These are phyloP conservation scores for Argyra leucocephala DNA, from an alignment of 2,888 invertebrate species.

Conservation along the genomic window DNA sequence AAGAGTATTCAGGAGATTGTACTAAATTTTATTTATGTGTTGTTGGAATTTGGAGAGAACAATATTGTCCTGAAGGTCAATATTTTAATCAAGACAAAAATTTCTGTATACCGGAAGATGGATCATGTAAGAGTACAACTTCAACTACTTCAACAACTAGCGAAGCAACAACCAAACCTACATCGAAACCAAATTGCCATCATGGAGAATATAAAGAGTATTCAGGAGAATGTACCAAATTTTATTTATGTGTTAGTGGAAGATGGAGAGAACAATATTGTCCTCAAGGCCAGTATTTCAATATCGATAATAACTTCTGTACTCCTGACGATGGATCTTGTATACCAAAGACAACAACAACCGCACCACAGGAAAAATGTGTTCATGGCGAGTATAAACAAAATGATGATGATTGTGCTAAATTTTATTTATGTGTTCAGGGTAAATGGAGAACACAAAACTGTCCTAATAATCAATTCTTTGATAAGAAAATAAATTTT, in stretches of 20 bases:
- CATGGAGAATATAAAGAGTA: not conserved
- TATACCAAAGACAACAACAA: not conserved
- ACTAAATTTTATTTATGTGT: not conserved
- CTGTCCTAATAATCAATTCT: not conserved
- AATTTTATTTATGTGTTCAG: not conserved
- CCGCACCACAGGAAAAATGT: not conserved
- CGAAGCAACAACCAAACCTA: too few relatives aligned
- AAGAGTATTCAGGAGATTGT: not conserved
- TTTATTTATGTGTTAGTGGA: not conserved
- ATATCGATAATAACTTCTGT: not conserved
- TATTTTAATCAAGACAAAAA: not conserved
- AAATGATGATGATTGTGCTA: not conserved
- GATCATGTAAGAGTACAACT: not conserved
- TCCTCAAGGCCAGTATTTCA: not conserved
- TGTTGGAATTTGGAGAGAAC: not conserved
- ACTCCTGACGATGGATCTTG: not conserved
- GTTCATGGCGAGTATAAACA: not conserved
- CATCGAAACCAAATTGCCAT: not conserved
- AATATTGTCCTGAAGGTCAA: not conserved
- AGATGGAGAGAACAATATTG: not conserved
- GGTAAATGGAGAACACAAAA: not conserved
- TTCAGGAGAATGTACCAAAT: not conserved
- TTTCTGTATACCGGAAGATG: not conserved
- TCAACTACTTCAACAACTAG: too few relatives aligned
- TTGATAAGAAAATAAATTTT: not conserved